Base-by-base conservation (phyloP, 2,113 vertebrate species). In the Naja naja region DNA sequence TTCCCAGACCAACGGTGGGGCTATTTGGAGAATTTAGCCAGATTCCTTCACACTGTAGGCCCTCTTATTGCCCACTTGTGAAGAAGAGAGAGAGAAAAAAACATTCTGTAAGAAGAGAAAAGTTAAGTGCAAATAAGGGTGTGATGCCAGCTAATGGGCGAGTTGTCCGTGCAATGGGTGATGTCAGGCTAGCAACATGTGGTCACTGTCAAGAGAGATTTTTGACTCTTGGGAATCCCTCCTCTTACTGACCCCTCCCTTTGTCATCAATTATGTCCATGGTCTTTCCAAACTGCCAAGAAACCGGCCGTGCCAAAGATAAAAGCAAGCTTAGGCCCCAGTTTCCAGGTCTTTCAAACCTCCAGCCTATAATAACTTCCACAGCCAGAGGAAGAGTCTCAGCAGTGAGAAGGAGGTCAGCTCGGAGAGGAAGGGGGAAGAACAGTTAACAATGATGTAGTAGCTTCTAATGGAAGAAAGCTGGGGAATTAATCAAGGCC, bases 171-270 rank as follows among this genome's bases (percentile, higher is more conserved):
- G n/a, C 69, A 94, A 95, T 7, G 0, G 94, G 95, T 95, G 95
- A 96, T 95, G 92, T 96, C 0, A 11, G 96, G 94, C 86, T 92
- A 95, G 92, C 95, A 90, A 95, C 98, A 97, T 96, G 97, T 97
- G 97, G 97, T 97, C 97, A 97, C 96, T 90, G 94, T 98, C 98
- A 98, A 98, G 93, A 95, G 94, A 95, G 95, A 97, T 98, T 98
- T 98, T 97, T 98, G 98, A 98, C 97, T 97, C 94, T 95, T 91
- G 88, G 94, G 94, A 96, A 94, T 60, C 91, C 93, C 92, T 94
- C 95, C 94, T 96, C 94, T 69, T 69, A 91, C 16, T 39, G 64
- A 81, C 89, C 94, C 23, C 93, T 94, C 92, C 69, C 55, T 93
- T 34, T 86, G 93, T 96, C 97, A 97, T 97, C 97, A 97, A 97